Evolutionary conservation across 2,113 vertebrate species (phyloP).

Genomic region (Onychorhynchus coronatus): DNA sequence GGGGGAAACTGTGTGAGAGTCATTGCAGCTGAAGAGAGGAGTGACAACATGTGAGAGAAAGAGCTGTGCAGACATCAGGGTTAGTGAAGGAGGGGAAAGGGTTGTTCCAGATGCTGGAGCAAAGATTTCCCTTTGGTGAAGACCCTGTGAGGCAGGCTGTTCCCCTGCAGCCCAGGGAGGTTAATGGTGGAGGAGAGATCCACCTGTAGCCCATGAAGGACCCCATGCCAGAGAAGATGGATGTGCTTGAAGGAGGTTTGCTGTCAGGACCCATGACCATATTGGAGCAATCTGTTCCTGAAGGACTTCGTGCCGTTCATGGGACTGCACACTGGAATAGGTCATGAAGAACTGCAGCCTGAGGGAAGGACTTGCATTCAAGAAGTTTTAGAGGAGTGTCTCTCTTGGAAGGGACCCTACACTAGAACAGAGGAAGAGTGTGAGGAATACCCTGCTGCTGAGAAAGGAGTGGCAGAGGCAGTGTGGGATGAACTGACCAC

Average conservation of each 20-base stretch:
- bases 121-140: neutral
- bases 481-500: fast-evolving
- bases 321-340: neutral
- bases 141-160: neutral
- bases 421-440: neutral
- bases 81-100: neutral
- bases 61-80: neutral
- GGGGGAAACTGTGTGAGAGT: neutral
- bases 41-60: neutral
- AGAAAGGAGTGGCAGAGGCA: neutral
- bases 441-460: neutral
- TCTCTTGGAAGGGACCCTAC: neutral
- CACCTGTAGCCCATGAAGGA: neutral
- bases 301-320: neutral
- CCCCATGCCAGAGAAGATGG: neutral
- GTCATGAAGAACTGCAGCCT: neutral
- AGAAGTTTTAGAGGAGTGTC: neutral
- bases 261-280: neutral
- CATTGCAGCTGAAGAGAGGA: neutral
- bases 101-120: neutral
- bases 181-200: neutral
- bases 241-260: neutral
- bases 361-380: fast-evolving
- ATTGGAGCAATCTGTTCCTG: neutral
- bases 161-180: neutral